phyloP scores from a whole-genome alignment of 2,888 invertebrate species.

The Lepeophtheirus nordmannii region DNA sequence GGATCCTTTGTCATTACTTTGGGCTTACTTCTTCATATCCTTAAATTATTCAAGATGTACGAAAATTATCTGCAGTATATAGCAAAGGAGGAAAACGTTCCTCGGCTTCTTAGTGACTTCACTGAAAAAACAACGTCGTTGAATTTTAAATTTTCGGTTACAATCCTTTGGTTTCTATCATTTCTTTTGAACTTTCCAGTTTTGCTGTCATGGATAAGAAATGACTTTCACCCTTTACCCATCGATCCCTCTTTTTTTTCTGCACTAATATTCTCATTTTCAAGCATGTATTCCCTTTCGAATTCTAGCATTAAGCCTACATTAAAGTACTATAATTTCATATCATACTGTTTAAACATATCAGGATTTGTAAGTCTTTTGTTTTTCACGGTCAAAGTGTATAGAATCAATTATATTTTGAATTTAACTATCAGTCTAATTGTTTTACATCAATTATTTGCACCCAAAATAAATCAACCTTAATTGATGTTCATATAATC shows the following conservation, averaged over 20 bases:
- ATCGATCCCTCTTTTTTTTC: slow-evolving; percentile 48
- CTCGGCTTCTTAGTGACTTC: background rate
- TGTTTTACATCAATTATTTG: slow-evolving; percentile 11
- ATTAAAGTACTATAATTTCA: background rate
- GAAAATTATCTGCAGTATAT: slow-evolving; percentile 56
- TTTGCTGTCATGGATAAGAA: slow-evolving; percentile 61
- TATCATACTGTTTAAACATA: background rate
- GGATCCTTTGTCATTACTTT: slow-evolving; percentile 53
- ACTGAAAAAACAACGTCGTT: slow-evolving; percentile 33
- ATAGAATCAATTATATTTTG: slow-evolving; percentile 20
- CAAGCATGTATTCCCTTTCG: background rate
- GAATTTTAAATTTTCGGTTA: slow-evolving; percentile 56
- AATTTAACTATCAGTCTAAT: background rate
- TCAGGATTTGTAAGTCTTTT: background rate
- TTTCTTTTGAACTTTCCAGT: slow-evolving; percentile 54
- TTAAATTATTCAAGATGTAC: slow-evolving; percentile 55
- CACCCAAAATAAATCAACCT: background rate
- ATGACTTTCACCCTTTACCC: slow-evolving; percentile 46
- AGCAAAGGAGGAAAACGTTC: slow-evolving; percentile 34
- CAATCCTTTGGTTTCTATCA: slow-evolving; percentile 49
- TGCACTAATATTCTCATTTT: slow-evolving; percentile 38
- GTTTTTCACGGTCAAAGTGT: background rate
- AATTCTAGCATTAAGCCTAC: background rate
- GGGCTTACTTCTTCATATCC: slow-evolving; percentile 51
- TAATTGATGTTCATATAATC: no score